Base-by-base conservation (phyloP, 2,113 vertebrate species). In the Colistium nudipinnis region DNA sequence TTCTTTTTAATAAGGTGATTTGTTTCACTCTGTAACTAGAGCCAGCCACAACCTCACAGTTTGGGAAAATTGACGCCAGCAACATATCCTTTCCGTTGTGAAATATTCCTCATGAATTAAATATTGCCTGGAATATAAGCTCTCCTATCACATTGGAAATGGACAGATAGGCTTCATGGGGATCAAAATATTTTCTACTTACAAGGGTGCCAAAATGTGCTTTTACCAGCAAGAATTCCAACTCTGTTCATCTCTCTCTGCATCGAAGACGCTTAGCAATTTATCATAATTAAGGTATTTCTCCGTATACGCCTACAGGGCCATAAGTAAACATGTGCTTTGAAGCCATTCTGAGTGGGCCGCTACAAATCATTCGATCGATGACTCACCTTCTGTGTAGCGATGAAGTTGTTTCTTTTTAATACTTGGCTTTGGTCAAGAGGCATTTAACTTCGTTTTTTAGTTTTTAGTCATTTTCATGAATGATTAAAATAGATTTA, bases 1-100 rank as follows among this genome's bases (percentile, higher is more conserved):
- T 90, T 82, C 84, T 89, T 89, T 91, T 89, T 90, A 91, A 92
- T 92, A 87, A 87, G 76, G 71, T 78, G 76, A 87, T 91, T 91
- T 91, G 86, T 90, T 90, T 90, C 77, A 86, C 75, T 81, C 81
- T 76, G 89, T 82, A 90, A 91, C 75, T 28, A 74, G 76, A 91
- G 62, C 78, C 70, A 66, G 72, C 82, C 70, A 38, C 84, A 87
- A 74, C 74, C 63, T 83, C 70, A 43, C 74, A 78, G 80, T 88
- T 90, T 89, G 82, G 87, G 76, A 88, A 83, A 88, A 89, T 87
- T 84, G 78, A 77, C 83, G 82, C 62, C 75, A 65, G 68, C 65
- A 84, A 82, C 80, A 80, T 86, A 82, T 70, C 68, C 65, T 78
- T 71, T 78, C 52, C 55, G 67, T 74, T 78, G 57, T 70, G 61